Base-by-base conservation (phyloP, 2,797 vertebrate species). In the Heteromormyrus szaboi region DNA sequence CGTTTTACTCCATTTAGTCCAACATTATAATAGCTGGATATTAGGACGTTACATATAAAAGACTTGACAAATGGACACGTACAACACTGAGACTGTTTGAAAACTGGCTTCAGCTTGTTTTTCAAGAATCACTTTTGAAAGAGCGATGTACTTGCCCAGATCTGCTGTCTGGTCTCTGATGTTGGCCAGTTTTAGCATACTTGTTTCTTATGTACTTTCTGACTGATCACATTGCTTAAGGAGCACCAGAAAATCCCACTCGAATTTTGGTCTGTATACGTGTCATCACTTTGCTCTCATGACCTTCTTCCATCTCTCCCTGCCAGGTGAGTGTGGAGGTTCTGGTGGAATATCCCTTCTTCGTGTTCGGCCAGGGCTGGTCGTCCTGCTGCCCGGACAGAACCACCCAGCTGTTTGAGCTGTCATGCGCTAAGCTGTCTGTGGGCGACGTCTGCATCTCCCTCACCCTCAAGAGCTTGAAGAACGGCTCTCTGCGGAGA, bases 281-380 rank as follows among this genome's bases (percentile, higher is more conserved):
- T 85, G 81, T 29, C 0, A 46, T 50, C 3, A 3, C 56, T 87
- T 87, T 85, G 81, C 46, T 44, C 17, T 86, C 59, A 17, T 37
- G 14, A 22, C 19, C 14, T n/a, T 44, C 14, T 56, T 37, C 44
- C 12, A 1, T 68, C 44, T 85, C 88, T 41, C 81, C 72, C 48
- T 85, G 90, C n/a, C 93, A 99, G 99, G 99, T 99, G 94, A 99
- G 97, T 92, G 98, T 99, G 88, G 98, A 99, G 93, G 99, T 99
- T 90, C 95, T 99, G 96, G 96, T 99, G 94, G 99, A 99, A 96
- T 99, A 99, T 87, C 99, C 99, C 87, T 99, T 99, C 96, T 99
- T 99, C 91, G 99, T 99, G 89, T 99, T 99, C 92, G 99, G 99
- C 93, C 98, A 99, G 95, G 99, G 99, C 90, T 99, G 99, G 99